Base-by-base conservation (phyloP, 2,888 invertebrate genomes). In the Pinctada fucata region DNA sequence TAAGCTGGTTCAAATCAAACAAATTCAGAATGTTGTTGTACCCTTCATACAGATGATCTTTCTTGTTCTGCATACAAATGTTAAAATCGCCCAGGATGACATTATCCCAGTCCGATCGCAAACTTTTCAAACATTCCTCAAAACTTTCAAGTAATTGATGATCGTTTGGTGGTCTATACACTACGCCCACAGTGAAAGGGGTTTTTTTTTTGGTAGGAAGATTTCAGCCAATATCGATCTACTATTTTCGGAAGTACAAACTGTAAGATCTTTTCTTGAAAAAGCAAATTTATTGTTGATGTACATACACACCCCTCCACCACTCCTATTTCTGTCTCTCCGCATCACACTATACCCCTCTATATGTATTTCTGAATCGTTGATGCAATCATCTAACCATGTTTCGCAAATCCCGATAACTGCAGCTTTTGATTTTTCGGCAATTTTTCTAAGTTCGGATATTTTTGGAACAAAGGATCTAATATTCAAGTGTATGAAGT, bases 151-250 rank as follows among this genome's bases (percentile, higher is more conserved):
- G 58, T 10, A 58, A 58, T 58, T 68, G 31, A 45, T 68, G 68
- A 68, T 68, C 68, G 45, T 68, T 16, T 31, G 68, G 68, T 68
- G 68, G 68, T 68, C 68, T 68, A 13, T 45, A 47, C 10, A 45
- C 45, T 68, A 6, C 48, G 5, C 68, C 68, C 48, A 68, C 68
- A 2, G 47, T 68, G 13, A 68, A 68, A 2, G 50, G 16, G 31
- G 1, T 48, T 68, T 68, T 45, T 31, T 68, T 3, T 68, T 68
- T 68, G 47, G 68, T 68, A 68, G 13, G 16, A 47, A 68, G 68
- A 68, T 68, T 47, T 68, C 47, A 8, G 48, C 68, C 68, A 31
- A 48, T 31, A 68, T 48, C 13, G 68, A 68, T 68, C 48, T 48
- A 47, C 13, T 68, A 45, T 68, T 48, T 10, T 68, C 68, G 13